Conservation (phyloP, 2,113 vertebrate species). For the Gopherus flavomarginatus region DNA sequence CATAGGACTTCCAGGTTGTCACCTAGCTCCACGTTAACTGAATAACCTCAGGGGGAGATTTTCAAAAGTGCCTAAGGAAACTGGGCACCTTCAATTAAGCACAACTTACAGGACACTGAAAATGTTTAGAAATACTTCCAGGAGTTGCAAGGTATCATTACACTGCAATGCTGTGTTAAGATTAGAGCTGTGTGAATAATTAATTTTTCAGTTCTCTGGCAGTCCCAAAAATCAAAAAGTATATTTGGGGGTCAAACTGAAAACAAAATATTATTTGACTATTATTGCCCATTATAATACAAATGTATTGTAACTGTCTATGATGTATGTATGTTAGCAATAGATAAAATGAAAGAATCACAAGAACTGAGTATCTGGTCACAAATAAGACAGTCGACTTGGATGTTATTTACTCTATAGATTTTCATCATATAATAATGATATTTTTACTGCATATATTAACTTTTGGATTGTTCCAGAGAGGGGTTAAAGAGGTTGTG, state of each 20-base stretch:
- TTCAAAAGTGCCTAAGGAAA: neutral
- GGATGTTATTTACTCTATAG: neutral
- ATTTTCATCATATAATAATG: neutral
- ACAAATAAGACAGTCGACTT: neutral
- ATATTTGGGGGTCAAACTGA: neutral
- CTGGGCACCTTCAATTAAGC: neutral
- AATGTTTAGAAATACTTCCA: neutral
- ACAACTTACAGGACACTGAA: neutral
- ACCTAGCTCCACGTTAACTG: neutral
- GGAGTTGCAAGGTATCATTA: neutral
- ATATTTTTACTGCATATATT: constrained; percentile 13
- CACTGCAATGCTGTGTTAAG: neutral
- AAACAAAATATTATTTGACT: neutral
- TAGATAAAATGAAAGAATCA: neutral
- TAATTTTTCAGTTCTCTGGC: neutral
- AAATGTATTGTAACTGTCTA: neutral
- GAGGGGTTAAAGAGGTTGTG: neutral
- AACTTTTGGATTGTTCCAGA: neutral
- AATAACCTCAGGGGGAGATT: neutral
- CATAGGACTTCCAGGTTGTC: neutral
- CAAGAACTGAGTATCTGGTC: neutral
- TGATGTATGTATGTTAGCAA: neutral
- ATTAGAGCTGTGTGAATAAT: neutral
- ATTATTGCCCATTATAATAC: neutral
- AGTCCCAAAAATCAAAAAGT: neutral